phyloP scores from a whole-genome alignment of 37 sponge, comb jelly and placozoan genomes.

The Cladorhizidae sp. region DNA sequence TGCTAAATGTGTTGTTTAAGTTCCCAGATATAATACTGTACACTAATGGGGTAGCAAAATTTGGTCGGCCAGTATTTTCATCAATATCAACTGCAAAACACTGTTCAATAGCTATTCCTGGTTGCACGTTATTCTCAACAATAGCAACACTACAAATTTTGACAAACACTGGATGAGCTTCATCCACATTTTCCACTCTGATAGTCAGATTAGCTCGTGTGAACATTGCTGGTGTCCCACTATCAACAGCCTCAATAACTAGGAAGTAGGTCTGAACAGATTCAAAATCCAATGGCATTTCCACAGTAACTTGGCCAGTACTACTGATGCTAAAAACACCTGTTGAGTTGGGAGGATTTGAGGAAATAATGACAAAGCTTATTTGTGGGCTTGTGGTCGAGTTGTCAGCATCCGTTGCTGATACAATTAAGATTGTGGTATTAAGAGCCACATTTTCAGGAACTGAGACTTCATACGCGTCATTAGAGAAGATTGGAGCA shows the following conservation, averaged over 20 bases:
- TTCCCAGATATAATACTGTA: constrained; percentile 63
- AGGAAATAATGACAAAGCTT: constrained; percentile 13
- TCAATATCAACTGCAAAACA: constrained; percentile 46
- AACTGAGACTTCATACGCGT: constrained; percentile 2
- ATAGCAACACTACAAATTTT: constrained; percentile 1
- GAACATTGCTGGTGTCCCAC: constrained; percentile 7
- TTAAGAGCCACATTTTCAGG: constrained; percentile 6
- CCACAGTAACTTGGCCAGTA: constrained; percentile 4
- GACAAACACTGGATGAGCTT: constrained; percentile 45
- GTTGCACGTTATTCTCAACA: constrained; percentile 4
- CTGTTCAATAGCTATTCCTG: constrained; percentile 1
- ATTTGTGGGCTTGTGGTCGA: constrained; percentile 31
- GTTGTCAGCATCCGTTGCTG: constrained; percentile 46
- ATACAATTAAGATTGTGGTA: background rate
- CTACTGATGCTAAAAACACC: constrained; percentile 16
- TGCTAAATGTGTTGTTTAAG: constrained; percentile 28
- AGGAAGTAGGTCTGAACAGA: constrained; percentile 21
- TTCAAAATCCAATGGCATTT: constrained; percentile 54
- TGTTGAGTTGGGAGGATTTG: background rate
- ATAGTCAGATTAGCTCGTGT: constrained; percentile 24
- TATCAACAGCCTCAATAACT: constrained; percentile 38
- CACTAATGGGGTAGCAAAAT: background rate
- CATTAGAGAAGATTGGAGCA: constrained; percentile 52
- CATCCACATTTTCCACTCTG: constrained; percentile 60
- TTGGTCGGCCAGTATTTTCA: background rate